phyloP scores from a whole-genome alignment of 2,797 vertebrate genomes.

The Phoeniculus purpureus region DNA sequence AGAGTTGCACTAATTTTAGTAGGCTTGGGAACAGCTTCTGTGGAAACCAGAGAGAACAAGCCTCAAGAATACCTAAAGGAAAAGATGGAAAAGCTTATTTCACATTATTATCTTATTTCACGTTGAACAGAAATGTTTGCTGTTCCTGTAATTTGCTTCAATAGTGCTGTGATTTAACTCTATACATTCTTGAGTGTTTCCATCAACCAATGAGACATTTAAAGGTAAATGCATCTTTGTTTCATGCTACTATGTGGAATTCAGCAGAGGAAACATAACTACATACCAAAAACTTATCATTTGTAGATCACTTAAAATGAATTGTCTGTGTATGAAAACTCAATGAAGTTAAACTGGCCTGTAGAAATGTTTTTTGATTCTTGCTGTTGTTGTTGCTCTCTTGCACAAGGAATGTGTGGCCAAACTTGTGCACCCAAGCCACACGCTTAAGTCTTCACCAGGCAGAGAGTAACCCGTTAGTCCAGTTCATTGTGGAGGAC shows the following conservation, averaged over 20 bases:
- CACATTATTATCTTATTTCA: neutral
- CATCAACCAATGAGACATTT: neutral
- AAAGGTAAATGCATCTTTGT: neutral
- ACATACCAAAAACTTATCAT: neutral
- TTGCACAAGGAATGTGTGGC: neutral
- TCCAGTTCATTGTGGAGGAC: neutral
- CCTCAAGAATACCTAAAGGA: neutral
- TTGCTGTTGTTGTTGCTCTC: neutral
- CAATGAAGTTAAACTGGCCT: neutral
- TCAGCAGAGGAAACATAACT: neutral
- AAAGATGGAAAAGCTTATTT: neutral
- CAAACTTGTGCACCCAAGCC: neutral
- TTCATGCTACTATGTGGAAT: neutral
- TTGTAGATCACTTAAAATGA: neutral
- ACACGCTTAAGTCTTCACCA: neutral
- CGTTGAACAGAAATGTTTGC: neutral
- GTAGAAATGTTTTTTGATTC: neutral
- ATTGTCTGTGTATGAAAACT: neutral
- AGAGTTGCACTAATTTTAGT: slow-evolving; percentile 33
- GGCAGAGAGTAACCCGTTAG: fast-evolving
- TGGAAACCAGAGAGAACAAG: neutral
- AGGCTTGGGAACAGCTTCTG: neutral
- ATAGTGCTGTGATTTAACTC: neutral
- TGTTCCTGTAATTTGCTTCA: neutral
- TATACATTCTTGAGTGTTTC: neutral